Base-by-base conservation (phyloP, 2,888 invertebrate genomes). In the Tenthredo amoena region DNA sequence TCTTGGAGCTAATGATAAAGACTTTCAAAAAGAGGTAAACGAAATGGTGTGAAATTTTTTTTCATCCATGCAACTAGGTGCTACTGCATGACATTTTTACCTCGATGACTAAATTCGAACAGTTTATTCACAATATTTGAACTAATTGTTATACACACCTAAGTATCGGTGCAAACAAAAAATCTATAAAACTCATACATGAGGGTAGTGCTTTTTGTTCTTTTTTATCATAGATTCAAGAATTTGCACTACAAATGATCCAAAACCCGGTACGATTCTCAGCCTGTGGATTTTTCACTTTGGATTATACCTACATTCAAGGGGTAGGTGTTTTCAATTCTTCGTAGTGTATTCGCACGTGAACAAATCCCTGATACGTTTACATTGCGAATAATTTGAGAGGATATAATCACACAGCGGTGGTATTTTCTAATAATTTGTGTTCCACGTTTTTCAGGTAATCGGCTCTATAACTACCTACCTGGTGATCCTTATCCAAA, bases 211-310 rank as follows among this genome's bases (percentile, higher is more conserved):
- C 12, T 40, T 21, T 2, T 21, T 37, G 37, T 81, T 21, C 7
- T n/a, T 37, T 40, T 21, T 81, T 18, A 40, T 21, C 76, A 43
- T 62, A 86, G 86, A 55, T 86, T 47, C 82, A 85, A 37, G 84
- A 86, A 26, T 85, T 86, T 21, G 62, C 77, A 1, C 65, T 86
- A 15, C 86, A 86, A 40, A 34, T 86, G 37, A 84, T 86, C 2
- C 79, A 86, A 50, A 85, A 85, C 40, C 86, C 74, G 21, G 62
- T 86, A 26, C 72, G 65, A 40, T 86, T 85, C 40, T 65, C 85
- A 37, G 85, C 76, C 21, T 85, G 65, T 83, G 76, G 76, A 58
- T 83, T 85, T 21, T 40, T 85, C 34, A 74, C 82, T 10, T 65
- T 86, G 34, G 85, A 85, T 68, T 65, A 55, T 18, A 58, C 85